Conservation (phyloP, 2,113 vertebrate species). For the Malurus cyaneus region DNA sequence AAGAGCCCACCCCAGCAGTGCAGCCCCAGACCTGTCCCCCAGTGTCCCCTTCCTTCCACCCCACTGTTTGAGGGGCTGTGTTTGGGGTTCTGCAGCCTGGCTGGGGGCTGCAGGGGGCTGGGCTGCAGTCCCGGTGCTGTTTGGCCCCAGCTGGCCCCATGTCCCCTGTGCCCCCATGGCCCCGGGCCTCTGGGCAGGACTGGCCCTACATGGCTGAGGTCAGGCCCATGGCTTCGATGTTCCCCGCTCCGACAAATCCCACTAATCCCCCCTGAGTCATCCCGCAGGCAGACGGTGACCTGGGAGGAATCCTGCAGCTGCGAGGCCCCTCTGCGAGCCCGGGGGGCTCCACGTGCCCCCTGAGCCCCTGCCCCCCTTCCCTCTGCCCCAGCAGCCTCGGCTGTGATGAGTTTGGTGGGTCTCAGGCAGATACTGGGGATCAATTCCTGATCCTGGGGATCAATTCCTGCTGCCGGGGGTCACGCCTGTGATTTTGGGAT, state of each 20-base stretch:
- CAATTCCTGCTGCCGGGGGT: not conserved
- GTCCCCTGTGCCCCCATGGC: not conserved
- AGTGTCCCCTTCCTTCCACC: not conserved
- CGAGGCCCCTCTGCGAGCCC: not conserved
- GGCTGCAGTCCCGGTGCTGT: fast-evolving
- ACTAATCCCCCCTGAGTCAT: constrained; percentile 65
- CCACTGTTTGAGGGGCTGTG: fast-evolving
- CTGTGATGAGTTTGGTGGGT: not conserved
- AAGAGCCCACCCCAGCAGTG: fast-evolving
- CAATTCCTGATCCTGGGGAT: fast-evolving
- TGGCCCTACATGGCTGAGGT: not conserved
- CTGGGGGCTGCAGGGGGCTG: not conserved
- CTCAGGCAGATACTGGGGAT: fast-evolving
- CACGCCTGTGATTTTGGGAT: fast-evolving
- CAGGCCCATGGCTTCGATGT: not conserved
- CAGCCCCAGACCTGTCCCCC: not conserved
- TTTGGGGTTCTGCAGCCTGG: not conserved
- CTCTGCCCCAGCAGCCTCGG: fast-evolving
- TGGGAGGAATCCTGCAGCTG: constrained; percentile 20
- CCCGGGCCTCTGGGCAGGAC: not conserved
- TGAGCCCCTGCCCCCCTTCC: not conserved
- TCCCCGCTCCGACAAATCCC: constrained; percentile 11
- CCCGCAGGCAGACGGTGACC: constrained; percentile 23
- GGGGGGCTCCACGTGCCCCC: not conserved
- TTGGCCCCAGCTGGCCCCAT: not conserved